A percentile compares a stretch with the other conserved stretches of the same genome.
Conservation (phyloP, 2,113 vertebrate species). For the Thymallus thymallus region DNA sequence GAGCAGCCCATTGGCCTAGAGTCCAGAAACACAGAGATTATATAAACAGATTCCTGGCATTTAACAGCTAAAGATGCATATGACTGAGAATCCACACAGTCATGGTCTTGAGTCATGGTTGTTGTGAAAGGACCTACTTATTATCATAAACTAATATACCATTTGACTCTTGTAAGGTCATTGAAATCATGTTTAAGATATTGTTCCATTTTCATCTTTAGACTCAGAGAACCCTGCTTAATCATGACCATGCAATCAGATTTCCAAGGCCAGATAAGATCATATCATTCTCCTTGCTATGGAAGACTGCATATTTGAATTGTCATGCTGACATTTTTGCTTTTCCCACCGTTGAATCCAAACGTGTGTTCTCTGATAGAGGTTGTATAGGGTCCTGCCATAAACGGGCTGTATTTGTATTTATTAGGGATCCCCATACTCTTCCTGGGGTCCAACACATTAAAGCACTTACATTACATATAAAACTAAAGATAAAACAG, state of each 20-base stretch:
- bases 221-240: background rate
- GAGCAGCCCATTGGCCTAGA: slow-evolving; percentile 5
- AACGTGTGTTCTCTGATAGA: background rate
- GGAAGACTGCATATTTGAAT: background rate
- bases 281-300: background rate
- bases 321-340: background rate
- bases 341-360: background rate
- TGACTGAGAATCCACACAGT: background rate
- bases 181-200: background rate
- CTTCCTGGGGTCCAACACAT: too few relatives aligned
- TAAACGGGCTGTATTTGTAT: too few relatives aligned
- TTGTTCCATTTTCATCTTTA: background rate
- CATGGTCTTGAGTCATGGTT: background rate
- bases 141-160: background rate
- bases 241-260: background rate
- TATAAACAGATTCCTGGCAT: background rate
- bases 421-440: too few relatives aligned
- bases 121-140: background rate
- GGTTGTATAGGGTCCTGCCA: background rate
- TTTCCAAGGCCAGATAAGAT: too few relatives aligned
- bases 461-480: too few relatives aligned
- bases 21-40: background rate
- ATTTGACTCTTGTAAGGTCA: background rate
- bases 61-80: background rate
- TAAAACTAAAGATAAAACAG: too few relatives aligned